Percentiles rank a stretch among this genome's conserved stretches.
Conservation (phyloP, 1,140 invertebrate genomes). For the Drosophila miranda region DNA sequence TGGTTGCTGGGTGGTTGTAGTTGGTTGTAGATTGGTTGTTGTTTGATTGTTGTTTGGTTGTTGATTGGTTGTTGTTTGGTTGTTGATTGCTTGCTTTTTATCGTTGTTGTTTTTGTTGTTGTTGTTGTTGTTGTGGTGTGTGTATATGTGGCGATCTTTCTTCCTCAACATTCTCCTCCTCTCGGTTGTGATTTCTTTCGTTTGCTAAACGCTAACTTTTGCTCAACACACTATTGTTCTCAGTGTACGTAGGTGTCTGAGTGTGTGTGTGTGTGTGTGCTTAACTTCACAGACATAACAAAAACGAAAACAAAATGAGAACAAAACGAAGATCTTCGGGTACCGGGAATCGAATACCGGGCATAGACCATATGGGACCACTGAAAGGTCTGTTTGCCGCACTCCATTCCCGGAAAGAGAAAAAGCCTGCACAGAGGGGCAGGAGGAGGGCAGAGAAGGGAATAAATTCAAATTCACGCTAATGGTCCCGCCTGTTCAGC, state of each 20-base stretch:
- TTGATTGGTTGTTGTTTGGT: conserved; percentile 53
- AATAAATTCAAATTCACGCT: conserved; percentile 40
- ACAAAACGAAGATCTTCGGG: conserved; percentile 82
- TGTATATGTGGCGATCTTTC: conserved; percentile 55
- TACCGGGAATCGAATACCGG: conserved; percentile 92
- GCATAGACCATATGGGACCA: conserved; percentile 89
- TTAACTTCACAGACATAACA: conserved; percentile 26
- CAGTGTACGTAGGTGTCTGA: conserved; percentile 12
- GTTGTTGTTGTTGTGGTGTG: conserved; percentile 52
- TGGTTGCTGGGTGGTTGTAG: conserved; percentile 42
- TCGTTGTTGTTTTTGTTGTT: conserved; percentile 35
- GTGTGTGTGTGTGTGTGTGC: conserved; percentile 22
- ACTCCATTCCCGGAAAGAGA: too few relatives aligned
- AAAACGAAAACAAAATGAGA: background rate
- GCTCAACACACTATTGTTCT: conserved; percentile 15
- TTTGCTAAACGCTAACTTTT: conserved; percentile 53
- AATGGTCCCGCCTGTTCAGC: conserved; percentile 21
- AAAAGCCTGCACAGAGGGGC: background rate
- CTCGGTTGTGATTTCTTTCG: conserved; percentile 23
- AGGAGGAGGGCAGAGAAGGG: too few relatives aligned
- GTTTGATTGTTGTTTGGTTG: conserved; percentile 35
- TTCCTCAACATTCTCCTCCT: conserved; percentile 22
- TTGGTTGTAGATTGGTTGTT: conserved; percentile 37
- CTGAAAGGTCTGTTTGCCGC: conserved; percentile 69
- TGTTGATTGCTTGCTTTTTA: conserved; percentile 38